phyloP scores from a whole-genome alignment of 2,113 vertebrate species.

The Nannospalax galili region DNA sequence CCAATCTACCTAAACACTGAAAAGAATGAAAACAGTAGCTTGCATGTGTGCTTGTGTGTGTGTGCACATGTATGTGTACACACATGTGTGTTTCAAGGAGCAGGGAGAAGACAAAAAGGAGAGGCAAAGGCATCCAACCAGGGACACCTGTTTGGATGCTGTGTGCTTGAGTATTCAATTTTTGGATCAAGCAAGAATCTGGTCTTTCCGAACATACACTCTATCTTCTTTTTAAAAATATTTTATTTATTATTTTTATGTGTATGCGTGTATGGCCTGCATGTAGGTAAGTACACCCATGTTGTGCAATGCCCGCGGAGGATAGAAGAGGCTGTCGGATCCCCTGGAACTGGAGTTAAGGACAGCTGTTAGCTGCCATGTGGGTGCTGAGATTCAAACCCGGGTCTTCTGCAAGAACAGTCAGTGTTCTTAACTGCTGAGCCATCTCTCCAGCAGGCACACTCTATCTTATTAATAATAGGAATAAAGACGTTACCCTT shows the following conservation, averaged over 20 bases:
- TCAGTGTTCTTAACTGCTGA: too few relatives aligned
- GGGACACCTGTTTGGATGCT: not conserved
- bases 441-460: too few relatives aligned
- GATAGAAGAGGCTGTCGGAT: too few relatives aligned
- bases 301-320: too few relatives aligned
- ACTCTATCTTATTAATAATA: conserved; percentile 27
- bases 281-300: too few relatives aligned
- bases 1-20: not conserved
- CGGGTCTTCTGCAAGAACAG: too few relatives aligned
- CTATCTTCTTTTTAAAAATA: too few relatives aligned
- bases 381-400: too few relatives aligned
- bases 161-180: not conserved
- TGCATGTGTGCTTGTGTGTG: not conserved
- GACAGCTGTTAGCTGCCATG: too few relatives aligned
- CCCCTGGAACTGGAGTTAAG: too few relatives aligned
- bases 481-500: not conserved
- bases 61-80: not conserved
- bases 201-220: conserved; percentile 21
- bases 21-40: not conserved
- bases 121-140: not conserved
- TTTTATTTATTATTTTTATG: too few relatives aligned
- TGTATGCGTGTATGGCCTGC: too few relatives aligned
- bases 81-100: not conserved
- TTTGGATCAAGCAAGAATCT: not conserved
- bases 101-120: not conserved